Evolutionary conservation across 2,113 vertebrate species (phyloP).

Genomic region (Mus musculus): GRCm39 chr7:62863501-62864000

Average conservation of each 20-base stretch:
- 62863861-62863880: neutral
- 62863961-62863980: neutral
- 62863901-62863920: neutral
- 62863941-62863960: neutral
- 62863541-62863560: neutral
- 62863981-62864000: neutral
- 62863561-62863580: neutral
- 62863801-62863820: neutral
- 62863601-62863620: fast-evolving
- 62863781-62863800: neutral
- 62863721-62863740: neutral
- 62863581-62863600: neutral
- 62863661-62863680: neutral
- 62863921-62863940: neutral
- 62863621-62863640: fast-evolving
- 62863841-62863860: neutral
- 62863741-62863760: neutral
- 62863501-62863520: neutral
- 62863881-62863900: neutral
- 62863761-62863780: neutral
- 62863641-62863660: neutral
- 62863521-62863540: neutral
- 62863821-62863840: neutral
- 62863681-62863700: neutral
- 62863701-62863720: neutral